Evolutionary conservation across 2,888 invertebrate genomes (phyloP), one percentile per base, ranked within the genome.

Genomic region (Oscheius sp.): DNA sequence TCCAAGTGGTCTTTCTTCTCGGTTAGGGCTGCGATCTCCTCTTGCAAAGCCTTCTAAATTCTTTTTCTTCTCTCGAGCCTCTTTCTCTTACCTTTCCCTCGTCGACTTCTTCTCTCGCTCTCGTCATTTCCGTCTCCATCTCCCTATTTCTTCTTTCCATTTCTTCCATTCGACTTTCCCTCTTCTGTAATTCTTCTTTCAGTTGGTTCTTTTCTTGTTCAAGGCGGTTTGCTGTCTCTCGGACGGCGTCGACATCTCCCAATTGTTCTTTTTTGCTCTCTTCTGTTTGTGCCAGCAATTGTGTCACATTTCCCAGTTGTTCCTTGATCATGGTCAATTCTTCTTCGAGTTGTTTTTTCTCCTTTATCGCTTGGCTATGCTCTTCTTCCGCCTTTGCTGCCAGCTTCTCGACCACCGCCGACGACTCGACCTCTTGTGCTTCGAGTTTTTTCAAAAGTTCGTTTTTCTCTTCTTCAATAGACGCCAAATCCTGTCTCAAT

Each of bases 281-380:
- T 46, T 63, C 63, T 21, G 1, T 35, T 1, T 35, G 23, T 13
- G 63, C 45, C 9, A 63, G 13, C 7, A 18, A 45, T 43, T 25
- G 45, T 1, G 43, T 43, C 46, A 25, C 12, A 7, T 63, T 12
- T 16, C n/a, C 18, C 18, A 56, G 43, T 7, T 69, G 29, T 23
- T 69, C 69, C 21, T 56, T 43, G 21, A 35, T n/a, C 25, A 29
- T 16, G 3, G 55, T 23, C 69, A 69, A 43, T 18, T 69, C 29
- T 41, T 69, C 56, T 9, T 69, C 58, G 1, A 59, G 0, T 41
- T 59, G 45, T 25, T 46, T 41, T 58, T 35, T 46, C 43, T 49
- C 59, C 25, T 59, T 35, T 27, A 21, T 9, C 25, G 7, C 27
- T 18, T 35, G 27, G 9, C 13, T 1, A 41, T 21, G 1, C 13